These are phyloP conservation scores for Papilio glaucus DNA, from an alignment of 1,140 invertebrate species.

Conservation along the genomic window DNA sequence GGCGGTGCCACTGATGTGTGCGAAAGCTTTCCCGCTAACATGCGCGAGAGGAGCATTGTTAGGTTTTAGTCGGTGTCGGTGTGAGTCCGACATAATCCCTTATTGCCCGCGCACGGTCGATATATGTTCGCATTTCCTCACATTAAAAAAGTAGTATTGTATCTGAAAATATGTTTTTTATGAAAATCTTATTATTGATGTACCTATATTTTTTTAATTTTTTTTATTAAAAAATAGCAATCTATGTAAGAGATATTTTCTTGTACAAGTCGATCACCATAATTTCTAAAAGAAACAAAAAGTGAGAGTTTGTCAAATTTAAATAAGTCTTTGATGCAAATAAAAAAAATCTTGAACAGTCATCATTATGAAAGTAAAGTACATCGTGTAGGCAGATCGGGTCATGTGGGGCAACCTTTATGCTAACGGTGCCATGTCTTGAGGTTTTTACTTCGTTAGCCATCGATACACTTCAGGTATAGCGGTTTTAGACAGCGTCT, in stretches of 20 bases:
- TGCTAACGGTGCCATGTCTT: conserved; percentile 52
- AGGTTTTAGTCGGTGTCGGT: too few species aligned
- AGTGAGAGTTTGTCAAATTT: not conserved
- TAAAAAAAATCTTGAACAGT: not conserved
- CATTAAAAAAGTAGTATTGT: too few species aligned
- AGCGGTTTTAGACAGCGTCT: conserved; percentile 16
- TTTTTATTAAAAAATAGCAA: not conserved
- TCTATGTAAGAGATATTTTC: not conserved
- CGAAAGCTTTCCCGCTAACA: too few species aligned
- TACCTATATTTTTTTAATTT: too few species aligned
- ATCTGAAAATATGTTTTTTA: too few species aligned
- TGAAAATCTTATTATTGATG: too few species aligned
- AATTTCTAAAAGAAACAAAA: not conserved
- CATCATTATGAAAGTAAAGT: not conserved
- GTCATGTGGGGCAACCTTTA: conserved; percentile 51
- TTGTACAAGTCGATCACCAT: not conserved
- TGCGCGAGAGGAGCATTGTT: too few species aligned
- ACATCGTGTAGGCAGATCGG: conserved; percentile 36
- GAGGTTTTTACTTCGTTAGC: conserved; percentile 49
- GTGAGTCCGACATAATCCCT: too few species aligned
- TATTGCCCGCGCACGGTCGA: too few species aligned
- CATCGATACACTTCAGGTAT: conserved; percentile 44
- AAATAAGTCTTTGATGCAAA: not conserved
- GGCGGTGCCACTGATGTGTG: too few species aligned
- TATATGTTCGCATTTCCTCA: too few species aligned